Conservation (phyloP, 2,113 vertebrate species). For the Rattus rattus region DNA sequence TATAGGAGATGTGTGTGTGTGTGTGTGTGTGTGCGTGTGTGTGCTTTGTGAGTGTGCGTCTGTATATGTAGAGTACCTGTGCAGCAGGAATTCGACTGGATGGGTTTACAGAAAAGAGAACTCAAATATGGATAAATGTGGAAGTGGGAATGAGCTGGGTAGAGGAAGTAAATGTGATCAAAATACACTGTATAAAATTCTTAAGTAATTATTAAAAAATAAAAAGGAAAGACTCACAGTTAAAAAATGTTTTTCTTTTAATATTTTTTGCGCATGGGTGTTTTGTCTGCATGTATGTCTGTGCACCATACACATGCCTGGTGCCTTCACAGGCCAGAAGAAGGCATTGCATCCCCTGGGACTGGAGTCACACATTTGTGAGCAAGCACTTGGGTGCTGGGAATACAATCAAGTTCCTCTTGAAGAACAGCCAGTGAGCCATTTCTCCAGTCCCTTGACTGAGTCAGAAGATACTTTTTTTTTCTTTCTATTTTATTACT, state of each 20-base stretch:
- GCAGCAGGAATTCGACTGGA: no score
- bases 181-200: no score
- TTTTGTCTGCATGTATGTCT: not conserved
- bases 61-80: no score
- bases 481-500: not conserved
- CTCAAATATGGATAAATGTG: no score
- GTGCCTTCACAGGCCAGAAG: not conserved
- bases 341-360: not conserved
- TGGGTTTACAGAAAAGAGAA: no score
- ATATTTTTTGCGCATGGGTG: not conserved
- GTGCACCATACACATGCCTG: not conserved
- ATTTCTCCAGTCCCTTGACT: not conserved
- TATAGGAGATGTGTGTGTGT: no score
- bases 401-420: not conserved
- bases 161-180: no score
- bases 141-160: no score
- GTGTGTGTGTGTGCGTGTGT: no score
- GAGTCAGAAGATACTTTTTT: constrained; percentile 15
- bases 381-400: not conserved
- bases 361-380: not conserved
- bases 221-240: no score
- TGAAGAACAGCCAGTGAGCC: not conserved
- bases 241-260: not conserved
- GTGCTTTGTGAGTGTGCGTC: no score
- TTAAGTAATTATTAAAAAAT: no score